These are phyloP conservation scores for Galagoides demidoff DNA, from an alignment of 2,797 vertebrate species.

Conservation along the genomic window DNA sequence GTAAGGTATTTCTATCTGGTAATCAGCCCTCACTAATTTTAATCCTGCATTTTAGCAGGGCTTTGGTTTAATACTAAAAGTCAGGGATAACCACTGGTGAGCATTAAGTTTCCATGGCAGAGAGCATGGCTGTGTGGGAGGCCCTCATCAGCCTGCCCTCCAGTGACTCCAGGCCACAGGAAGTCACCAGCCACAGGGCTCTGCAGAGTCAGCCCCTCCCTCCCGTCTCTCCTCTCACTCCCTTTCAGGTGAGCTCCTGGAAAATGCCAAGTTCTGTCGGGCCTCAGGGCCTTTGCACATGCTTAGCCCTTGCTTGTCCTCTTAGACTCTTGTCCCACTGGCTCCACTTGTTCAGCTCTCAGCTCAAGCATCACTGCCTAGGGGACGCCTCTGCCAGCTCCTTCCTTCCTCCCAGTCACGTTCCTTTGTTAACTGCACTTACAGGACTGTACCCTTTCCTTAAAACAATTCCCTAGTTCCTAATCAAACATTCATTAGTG, in stretches of 20 bases:
- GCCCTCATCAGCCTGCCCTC: background rate
- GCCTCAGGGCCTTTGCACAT: background rate
- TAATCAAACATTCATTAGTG: background rate
- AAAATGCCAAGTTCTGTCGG: background rate
- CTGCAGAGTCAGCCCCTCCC: background rate
- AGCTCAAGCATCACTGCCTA: background rate
- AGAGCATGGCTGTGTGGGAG: too few relatives aligned
- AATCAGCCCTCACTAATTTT: background rate
- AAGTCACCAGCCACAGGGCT: background rate
- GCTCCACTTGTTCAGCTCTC: background rate
- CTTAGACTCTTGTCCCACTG: background rate
- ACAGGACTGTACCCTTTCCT: background rate
- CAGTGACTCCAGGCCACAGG: background rate
- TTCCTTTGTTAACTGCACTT: background rate
- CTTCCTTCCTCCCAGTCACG: background rate
- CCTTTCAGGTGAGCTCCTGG: background rate
- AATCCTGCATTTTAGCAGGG: background rate
- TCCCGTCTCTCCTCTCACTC: background rate
- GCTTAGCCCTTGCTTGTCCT: background rate
- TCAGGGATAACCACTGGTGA: background rate
- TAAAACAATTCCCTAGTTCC: background rate
- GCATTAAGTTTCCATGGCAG: background rate
- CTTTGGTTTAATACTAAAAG: background rate
- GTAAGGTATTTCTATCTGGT: background rate
- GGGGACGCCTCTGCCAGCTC: background rate